These are phyloP conservation scores for Eunapius fragilis DNA, from an alignment of 37 sponge, comb jelly and placozoan genomes.

Conservation along the genomic window DNA sequence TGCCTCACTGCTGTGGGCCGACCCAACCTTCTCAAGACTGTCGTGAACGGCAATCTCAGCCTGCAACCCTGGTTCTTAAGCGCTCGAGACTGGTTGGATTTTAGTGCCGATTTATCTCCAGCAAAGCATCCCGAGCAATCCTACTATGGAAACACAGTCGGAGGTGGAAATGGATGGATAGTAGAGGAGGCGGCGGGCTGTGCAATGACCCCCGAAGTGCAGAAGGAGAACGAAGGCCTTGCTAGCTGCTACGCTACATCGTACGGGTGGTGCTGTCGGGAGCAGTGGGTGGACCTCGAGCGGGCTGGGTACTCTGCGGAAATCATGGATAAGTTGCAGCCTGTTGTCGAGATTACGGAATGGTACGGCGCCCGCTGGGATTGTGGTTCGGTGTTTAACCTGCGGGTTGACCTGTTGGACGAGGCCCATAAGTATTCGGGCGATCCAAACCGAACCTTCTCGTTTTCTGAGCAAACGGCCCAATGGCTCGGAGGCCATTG, in stretches of 20 bases:
- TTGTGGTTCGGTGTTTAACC: constrained; percentile 51
- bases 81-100: constrained; percentile 2
- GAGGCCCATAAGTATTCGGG: background rate
- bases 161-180: constrained; percentile 35
- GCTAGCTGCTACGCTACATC: constrained; percentile 51
- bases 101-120: background rate
- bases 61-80: constrained; percentile 25
- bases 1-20: constrained; percentile 5
- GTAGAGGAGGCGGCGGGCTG: constrained; percentile 24
- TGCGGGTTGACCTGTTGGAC: constrained; percentile 43
- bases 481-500: constrained; percentile 60
- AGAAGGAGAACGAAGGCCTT: constrained; percentile 38
- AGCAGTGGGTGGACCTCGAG: constrained; percentile 32
- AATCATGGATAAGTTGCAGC: constrained; percentile 42
- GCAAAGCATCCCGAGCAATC: background rate
- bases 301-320: constrained; percentile 3
- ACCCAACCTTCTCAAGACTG: constrained; percentile 39
- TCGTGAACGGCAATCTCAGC: constrained; percentile 15
- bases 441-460: background rate
- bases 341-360: constrained; percentile 46
- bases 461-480: constrained; percentile 9
- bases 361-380: constrained; percentile 60
- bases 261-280: constrained; percentile 45
- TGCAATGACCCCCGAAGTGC: constrained; percentile 16
- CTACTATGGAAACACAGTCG: background rate